phyloP scores from a whole-genome alignment of 2,113 vertebrate genomes.

The Gallinago jamesoni region DNA sequence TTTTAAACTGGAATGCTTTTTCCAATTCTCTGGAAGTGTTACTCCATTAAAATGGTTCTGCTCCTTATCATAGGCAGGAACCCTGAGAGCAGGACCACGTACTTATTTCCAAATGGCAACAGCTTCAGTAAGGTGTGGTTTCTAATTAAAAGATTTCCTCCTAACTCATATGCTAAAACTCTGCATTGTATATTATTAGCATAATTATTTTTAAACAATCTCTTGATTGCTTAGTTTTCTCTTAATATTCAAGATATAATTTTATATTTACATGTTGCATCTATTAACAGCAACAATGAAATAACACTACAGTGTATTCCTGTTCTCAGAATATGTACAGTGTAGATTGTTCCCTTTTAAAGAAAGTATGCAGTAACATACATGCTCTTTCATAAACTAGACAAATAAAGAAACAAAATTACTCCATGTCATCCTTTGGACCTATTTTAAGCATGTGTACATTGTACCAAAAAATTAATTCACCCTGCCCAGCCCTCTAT shows the following conservation, averaged over 20 bases:
- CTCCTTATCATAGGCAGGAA: neutral
- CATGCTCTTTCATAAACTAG: neutral
- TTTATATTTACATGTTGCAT: neutral
- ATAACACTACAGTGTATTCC: neutral
- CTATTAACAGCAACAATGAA: neutral
- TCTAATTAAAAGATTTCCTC: neutral
- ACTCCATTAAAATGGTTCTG: neutral
- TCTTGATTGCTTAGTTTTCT: neutral
- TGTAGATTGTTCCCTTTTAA: neutral
- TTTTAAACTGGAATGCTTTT: neutral
- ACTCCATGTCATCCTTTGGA: neutral
- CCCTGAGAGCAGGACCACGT: neutral
- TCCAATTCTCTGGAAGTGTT: neutral
- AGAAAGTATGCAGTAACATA: neutral
- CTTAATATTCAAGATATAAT: neutral
- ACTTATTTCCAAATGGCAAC: neutral
- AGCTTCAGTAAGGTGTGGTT: neutral
- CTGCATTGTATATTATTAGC: neutral
- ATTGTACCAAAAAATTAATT: neutral
- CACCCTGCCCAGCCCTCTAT: rapidly evolving
- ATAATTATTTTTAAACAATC: neutral
- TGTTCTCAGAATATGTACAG: neutral
- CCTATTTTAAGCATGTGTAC: neutral
- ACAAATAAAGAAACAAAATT: neutral
- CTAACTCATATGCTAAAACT: neutral